Evolutionary conservation across 2,113 vertebrate genomes (phyloP), one percentile per base, ranked within the genome.

Genomic region (Cathartes aura): DNA sequence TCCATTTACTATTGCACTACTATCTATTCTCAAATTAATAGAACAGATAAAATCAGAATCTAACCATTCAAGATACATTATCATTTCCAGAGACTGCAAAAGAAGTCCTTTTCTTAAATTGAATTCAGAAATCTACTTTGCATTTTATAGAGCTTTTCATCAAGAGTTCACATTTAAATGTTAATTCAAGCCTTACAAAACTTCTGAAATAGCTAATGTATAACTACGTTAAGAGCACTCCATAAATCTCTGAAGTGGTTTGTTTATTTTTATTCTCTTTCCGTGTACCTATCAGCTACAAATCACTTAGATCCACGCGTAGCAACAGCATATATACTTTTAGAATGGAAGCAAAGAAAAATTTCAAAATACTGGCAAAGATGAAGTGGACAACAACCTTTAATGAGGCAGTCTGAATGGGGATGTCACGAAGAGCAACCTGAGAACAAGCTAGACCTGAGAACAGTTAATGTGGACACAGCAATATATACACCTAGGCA

Each of bases 71-170:
- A 82, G 42, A 80, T 14, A 58, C 3, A 34, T 48, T 34, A 68
- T 15, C 1, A 60, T 79, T 80, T 64, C 47, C 56, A 63, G 71
- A 88, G 40, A 64, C 21, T 72, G 30, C 36, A 91, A 73, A 76
- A 73, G 12, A 58, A 64, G 50, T 36, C 36, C 6, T 88, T 50
- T 26, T 15, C 60, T 83, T 56, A 43, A 66, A 75, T 1, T 53
- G 36, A 89, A 60, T 64, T 94, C 27, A 60, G 70, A 93, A 73
- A 72, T 29, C 40, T 82, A 23, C 59, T 93, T 75, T 62, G 47
- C 60, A 85, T 72, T 97, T 93, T 64, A 68, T 5, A 42, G 42
- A 78, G 52, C 50, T 95, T 87, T 75, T 89, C 43, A 78, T 90
- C 27, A 58, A 47, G 21, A 87, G 22, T n/a, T 74, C 63, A 78